Evolutionary conservation across 2,113 vertebrate genomes (phyloP), one percentile per base, ranked within the genome.

Genomic region (Jaculus jaculus): DNA sequence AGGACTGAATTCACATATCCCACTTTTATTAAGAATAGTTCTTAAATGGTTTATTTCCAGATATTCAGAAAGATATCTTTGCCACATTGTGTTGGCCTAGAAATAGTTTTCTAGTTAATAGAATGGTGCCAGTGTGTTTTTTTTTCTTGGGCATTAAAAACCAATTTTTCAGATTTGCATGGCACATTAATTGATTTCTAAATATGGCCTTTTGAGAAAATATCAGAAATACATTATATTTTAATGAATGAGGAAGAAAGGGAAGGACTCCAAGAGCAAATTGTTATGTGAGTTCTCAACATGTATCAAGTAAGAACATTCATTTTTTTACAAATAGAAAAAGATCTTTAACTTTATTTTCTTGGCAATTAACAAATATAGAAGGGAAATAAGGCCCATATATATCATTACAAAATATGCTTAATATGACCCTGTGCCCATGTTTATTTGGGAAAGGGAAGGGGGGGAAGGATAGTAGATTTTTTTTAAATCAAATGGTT

Each of bases 1-100:
- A 81, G 71, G 97, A 96, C 94, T 58, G 34, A 85, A 85, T 82
- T 80, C 8, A 89, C 86, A 90, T 94, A 94, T 92, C 87, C 81
- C 73, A 95, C 82, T 95, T 92, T 93, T 86, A 63, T 87, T 95
- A 97, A 97, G 79, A 96, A 12, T 83, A 95, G 42, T 94, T 23
- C 72, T 89, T 91, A 94, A 86, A 58, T 90, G 84, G 84, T 91
- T 97, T 97, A 83, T 51, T 63, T 92, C 93, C 77, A 93, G 34
- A 90, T 74, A 47, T 78, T 82, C 60, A 73, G 78, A 96, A 95
- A 95, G 65, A 96, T 97, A 90, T 82, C 34, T 34, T 95, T 82
- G 26, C 58, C 58, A 65, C 63, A 24, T 93, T 42, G 6, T 34
- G 42, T 11, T 20, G 18, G 8, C 34, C 84, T 74, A 84, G 77